Conservation (phyloP, 35 echinoderm and acorn worm genomes). For the Heliocidaris erythrogramma region DNA sequence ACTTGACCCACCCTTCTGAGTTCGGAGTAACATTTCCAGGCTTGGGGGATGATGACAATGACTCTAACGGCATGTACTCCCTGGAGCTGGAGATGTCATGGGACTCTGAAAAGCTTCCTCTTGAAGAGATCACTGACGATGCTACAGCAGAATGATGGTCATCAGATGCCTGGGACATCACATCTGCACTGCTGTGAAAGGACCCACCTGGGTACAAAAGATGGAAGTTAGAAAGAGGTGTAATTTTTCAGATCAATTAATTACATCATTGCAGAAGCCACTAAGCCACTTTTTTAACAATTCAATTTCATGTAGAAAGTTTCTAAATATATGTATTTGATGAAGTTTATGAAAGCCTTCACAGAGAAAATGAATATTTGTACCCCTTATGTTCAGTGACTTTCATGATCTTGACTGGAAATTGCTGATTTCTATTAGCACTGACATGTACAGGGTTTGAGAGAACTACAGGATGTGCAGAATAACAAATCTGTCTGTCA, state of each 20-base stretch:
- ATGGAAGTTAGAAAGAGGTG: not conserved
- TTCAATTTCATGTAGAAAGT: not conserved
- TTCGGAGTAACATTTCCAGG: constrained; percentile 51
- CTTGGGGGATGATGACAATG: constrained; percentile 51
- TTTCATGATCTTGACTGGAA: not conserved
- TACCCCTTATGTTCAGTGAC: not conserved
- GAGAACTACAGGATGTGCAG: no score
- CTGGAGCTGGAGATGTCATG: constrained; percentile 80
- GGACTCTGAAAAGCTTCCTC: constrained; percentile 71
- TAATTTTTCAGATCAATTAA: not conserved
- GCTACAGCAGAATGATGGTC: constrained; percentile 78
- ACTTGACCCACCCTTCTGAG: constrained; percentile 76
- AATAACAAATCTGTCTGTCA: no score
- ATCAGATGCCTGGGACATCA: constrained; percentile 32
- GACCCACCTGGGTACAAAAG: constrained; percentile 38
- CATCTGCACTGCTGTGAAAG: constrained; percentile 17
- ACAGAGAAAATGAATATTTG: not conserved
- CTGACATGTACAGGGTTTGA: no score
- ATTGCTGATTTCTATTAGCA: not conserved
- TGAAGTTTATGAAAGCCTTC: not conserved
- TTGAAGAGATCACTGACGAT: constrained; percentile 72
- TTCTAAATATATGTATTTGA: not conserved
- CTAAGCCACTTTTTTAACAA: not conserved
- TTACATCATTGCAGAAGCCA: not conserved
- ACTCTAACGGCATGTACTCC: constrained; percentile 82